Base-by-base conservation (phyloP, 2,797 vertebrate species). In the Acropternis orthonyx region DNA sequence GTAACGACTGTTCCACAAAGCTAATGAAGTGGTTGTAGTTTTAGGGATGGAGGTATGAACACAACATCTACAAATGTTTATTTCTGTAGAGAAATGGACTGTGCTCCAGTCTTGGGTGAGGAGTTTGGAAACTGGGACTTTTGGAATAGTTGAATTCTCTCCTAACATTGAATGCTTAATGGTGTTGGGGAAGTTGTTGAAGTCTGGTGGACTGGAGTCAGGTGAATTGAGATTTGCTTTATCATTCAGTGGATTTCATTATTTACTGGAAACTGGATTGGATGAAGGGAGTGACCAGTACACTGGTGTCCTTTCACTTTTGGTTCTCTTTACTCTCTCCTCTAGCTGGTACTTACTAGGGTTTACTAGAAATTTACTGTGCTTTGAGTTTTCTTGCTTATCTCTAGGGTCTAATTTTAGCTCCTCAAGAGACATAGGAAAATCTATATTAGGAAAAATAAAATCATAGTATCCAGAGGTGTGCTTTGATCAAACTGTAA, bases 321-420 rank as follows among this genome's bases (percentile, higher is more conserved):
- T 4, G 1, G 3, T n/a, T 46, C 18, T 37, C 36, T 43, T 14
- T 6, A 0, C 43, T 20, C 17, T 9, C 19, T 59, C 8, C 7
- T 49, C 30, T 39, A 14, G 34, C 61, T 66, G 9, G 5, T 49
- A 7, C 36, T 81, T 27, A 22, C 10, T 52, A 12, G 11, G 5
- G 24, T 66, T 79, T 66, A 21, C 37, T 67, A 21, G 36, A 49
- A 67, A 27, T 43, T 9, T 41, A 18, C n/a, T 27, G 3, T 54
- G 44, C 85, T 87, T 87, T 79, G 16, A 12, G 8, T 77, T 52
- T 15, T 36, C 22, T 37, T 78, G n/a, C 55, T 37, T 11, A 21
- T 46, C 43, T 80, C n/a, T 15, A 36, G 21, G 6, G 63, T 63
- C 39, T 89, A 58, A 71, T 78, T 81, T 41, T 74, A 63, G 36